Conservation (phyloP, 1,140 invertebrate species). For the Diabrotica undecimpunctata region DNA sequence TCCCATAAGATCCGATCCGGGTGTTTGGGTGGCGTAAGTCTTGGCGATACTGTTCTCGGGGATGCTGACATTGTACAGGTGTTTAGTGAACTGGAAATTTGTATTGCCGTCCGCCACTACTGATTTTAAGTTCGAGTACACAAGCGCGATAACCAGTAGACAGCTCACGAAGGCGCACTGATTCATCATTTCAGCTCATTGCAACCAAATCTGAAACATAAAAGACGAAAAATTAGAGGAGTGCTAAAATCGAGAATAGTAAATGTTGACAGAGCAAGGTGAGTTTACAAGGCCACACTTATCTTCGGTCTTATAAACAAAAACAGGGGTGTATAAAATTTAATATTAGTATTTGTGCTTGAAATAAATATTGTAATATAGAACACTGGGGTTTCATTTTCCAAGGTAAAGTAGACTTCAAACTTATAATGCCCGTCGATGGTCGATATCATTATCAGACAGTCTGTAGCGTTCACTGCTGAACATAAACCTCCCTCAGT, state of each 20-base stretch:
- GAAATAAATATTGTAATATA: too few species aligned
- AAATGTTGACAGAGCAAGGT: too few species aligned
- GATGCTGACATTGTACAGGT: constrained; percentile 84
- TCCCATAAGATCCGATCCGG: constrained; percentile 56
- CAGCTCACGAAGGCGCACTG: constrained; percentile 39
- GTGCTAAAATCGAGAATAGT: neutral
- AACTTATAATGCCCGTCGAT: too few species aligned
- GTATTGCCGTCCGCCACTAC: constrained; percentile 27
- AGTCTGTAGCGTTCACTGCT: too few species aligned
- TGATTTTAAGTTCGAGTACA: constrained; percentile 32
- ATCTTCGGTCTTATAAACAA: too few species aligned
- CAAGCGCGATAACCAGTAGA: constrained; percentile 39
- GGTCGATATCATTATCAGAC: too few species aligned
- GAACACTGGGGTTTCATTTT: too few species aligned
- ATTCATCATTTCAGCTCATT: constrained; percentile 46
- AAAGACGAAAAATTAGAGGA: constrained; percentile 13
- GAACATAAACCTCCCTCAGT: too few species aligned
- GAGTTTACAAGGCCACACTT: too few species aligned
- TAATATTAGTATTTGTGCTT: too few species aligned
- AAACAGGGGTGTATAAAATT: too few species aligned
- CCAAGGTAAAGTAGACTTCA: too few species aligned
- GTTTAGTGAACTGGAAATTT: constrained; percentile 66
- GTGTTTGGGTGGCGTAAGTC: constrained; percentile 63
- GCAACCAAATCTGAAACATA: constrained; percentile 40
- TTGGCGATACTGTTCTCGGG: constrained; percentile 88